These are phyloP conservation scores for Sitobion miscanthi DNA, from an alignment of 1,140 invertebrate species.

Conservation along the genomic window DNA sequence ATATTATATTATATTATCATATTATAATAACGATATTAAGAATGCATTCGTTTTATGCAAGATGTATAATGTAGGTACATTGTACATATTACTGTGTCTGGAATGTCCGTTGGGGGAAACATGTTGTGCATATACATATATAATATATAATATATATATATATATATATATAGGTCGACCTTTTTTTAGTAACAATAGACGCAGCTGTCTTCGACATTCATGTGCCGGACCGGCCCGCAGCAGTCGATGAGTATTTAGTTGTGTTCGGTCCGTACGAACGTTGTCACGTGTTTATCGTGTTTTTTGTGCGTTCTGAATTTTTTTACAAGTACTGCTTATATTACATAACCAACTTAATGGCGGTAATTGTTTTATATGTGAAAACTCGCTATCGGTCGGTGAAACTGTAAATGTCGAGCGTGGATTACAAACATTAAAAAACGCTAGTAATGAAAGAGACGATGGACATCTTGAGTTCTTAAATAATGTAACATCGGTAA, in stretches of 20 bases:
- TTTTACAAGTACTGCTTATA: conserved; percentile 24
- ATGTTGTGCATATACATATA: too few relatives aligned
- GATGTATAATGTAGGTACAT: too few relatives aligned
- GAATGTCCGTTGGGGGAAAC: too few relatives aligned
- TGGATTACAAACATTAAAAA: conserved; percentile 35
- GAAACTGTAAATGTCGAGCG: conserved; percentile 28
- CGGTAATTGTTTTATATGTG: conserved; percentile 34
- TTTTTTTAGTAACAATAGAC: conserved; percentile 19
- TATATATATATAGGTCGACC: conserved; percentile 18
- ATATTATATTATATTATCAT: too few relatives aligned
- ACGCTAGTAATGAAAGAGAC: background rate
- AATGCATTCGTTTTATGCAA: too few relatives aligned
- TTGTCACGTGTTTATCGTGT: conserved; percentile 22
- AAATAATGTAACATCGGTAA: background rate
- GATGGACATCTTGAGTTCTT: conserved; percentile 3
- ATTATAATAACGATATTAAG: too few relatives aligned
- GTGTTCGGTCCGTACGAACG: conserved; percentile 11
- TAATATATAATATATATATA: too few relatives aligned
- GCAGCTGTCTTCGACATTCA: conserved; percentile 16
- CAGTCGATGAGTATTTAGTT: conserved; percentile 8
- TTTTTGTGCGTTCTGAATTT: conserved; percentile 25
- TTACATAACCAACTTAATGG: conserved; percentile 14
- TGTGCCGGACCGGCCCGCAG: conserved; percentile 7
- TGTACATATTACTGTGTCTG: too few relatives aligned
- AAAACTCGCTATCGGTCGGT: background rate